phyloP scores from a whole-genome alignment of 1,140 invertebrate genomes.

The Nautilus pompilius region DNA sequence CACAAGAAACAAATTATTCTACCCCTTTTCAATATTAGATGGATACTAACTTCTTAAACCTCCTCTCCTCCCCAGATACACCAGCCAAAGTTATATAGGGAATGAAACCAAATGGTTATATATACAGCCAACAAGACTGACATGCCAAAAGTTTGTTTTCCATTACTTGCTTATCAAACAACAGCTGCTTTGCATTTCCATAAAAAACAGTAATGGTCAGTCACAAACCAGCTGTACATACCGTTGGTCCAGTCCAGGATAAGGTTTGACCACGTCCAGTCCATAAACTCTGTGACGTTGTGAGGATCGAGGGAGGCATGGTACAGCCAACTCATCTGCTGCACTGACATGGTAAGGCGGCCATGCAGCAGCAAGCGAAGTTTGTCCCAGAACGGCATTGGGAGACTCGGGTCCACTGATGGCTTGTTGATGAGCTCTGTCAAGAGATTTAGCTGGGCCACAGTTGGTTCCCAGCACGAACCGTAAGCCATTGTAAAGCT shows the following conservation, averaged over 20 bases:
- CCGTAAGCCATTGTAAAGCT: constrained; percentile 84
- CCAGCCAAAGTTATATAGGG: no score
- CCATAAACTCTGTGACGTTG: constrained; percentile 98
- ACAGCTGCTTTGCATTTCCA: no score
- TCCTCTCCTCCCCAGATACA: no score
- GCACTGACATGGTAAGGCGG: constrained; percentile 79
- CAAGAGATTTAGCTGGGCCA: constrained; percentile 91
- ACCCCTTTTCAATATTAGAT: no score
- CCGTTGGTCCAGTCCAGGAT: constrained; percentile 96
- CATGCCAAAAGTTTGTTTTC: no score
- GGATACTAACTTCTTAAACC: no score
- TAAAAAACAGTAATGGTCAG: background rate
- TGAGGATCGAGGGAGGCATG: constrained; percentile 97
- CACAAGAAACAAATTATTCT: no score
- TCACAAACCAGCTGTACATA: constrained; percentile 45
- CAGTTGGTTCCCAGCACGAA: constrained; percentile 97
- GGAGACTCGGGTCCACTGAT: constrained; percentile 88
- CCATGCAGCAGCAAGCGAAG: constrained; percentile 90
- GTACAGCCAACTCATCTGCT: constrained; percentile 80
- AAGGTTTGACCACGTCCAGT: constrained; percentile 86
- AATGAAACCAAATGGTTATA: no score
- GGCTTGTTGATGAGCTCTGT: constrained; percentile 75
- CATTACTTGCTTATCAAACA: no score
- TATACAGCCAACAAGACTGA: no score
- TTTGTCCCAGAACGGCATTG: constrained; percentile 95